phyloP scores from a whole-genome alignment of 2,797 vertebrate genomes.

The Choloepus didactylus region DNA sequence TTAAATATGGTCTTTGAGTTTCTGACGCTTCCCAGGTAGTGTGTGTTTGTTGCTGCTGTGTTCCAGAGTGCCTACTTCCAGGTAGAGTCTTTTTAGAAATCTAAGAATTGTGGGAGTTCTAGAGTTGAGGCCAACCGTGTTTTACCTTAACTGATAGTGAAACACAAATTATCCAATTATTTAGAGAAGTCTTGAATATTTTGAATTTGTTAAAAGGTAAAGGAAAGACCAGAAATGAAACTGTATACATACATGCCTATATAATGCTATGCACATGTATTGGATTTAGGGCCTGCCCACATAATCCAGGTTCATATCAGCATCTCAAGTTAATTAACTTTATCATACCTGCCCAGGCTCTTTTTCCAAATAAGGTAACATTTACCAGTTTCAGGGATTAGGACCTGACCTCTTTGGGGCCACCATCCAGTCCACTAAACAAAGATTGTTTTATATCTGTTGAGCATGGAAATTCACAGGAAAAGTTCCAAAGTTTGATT shows the following conservation, averaged over 20 bases:
- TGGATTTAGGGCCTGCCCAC: too few species aligned
- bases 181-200: conserved; percentile 12
- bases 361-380: not conserved
- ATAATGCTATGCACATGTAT: not conserved
- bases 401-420: too few species aligned
- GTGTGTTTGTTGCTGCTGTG: not conserved
- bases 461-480: not conserved
- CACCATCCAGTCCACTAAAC: not conserved
- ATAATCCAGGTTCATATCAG: not conserved
- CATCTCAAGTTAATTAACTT: not conserved
- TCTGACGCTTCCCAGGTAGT: not conserved
- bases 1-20: not conserved
- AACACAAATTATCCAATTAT: not conserved
- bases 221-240: not conserved
- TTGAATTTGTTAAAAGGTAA: conserved; percentile 37
- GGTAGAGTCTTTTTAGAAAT: not conserved
- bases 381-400: not conserved
- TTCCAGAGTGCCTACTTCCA: not conserved
- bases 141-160: not conserved
- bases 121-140: not conserved
- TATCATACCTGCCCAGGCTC: not conserved
- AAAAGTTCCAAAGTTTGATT: not conserved
- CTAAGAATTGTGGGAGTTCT: not conserved
- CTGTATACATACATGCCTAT: not conserved
- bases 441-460: not conserved